Conservation (phyloP, 1,140 invertebrate genomes). For the Drosophila takahashii region DNA sequence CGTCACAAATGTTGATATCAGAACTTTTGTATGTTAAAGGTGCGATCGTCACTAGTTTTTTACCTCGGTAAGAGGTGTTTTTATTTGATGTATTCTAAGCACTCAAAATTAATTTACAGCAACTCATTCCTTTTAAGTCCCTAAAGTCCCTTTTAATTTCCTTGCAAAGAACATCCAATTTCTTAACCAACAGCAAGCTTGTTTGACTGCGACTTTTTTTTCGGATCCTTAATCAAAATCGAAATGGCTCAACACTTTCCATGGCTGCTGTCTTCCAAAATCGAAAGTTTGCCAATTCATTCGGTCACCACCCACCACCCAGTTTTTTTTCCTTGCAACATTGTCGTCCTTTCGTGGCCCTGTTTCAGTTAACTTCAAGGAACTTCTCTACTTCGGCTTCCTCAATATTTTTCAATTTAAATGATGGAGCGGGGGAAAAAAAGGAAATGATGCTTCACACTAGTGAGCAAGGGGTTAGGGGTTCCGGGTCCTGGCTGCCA, state of each 20-base stretch:
- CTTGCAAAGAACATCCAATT: neutral
- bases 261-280: conserved; percentile 33
- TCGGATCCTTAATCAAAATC: conserved; percentile 41
- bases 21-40: too few species aligned
- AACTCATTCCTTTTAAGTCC: conserved; percentile 6
- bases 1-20: too few species aligned
- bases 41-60: too few species aligned
- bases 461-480: conserved; percentile 9
- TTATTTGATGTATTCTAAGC: too few species aligned
- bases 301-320: conserved; percentile 1
- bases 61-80: too few species aligned
- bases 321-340: conserved; percentile 16
- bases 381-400: conserved; percentile 42
- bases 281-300: conserved; percentile 57
- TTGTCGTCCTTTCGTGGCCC: conserved; percentile 21
- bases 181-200: neutral
- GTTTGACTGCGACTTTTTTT: conserved; percentile 13
- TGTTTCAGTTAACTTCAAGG: conserved; percentile 45
- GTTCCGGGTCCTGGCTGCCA: conserved; percentile 49
- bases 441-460: conserved; percentile 60
- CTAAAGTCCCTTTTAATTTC: neutral
- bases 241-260: conserved; percentile 38
- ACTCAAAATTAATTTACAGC: too few species aligned
- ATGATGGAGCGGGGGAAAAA: conserved; percentile 61
- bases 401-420: conserved; percentile 73